These are phyloP conservation scores for Microcebus jonahi DNA, from an alignment of 2,113 vertebrate species.

Conservation along the genomic window DNA sequence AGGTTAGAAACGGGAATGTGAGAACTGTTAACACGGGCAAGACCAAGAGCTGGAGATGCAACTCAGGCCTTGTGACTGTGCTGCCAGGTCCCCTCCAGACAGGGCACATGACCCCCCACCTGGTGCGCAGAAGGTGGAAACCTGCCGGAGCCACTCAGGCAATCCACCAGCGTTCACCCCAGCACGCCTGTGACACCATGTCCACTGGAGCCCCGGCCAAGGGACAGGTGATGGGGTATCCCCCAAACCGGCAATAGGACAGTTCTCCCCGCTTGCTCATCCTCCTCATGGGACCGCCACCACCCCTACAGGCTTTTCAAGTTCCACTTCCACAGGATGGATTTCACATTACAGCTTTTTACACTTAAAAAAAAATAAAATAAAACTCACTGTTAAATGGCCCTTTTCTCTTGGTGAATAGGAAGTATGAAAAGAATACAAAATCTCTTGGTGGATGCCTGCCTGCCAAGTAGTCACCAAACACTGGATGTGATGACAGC, in stretches of 20 bases:
- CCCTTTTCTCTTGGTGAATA: slow-evolving; percentile 22
- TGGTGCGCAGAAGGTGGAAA: neutral
- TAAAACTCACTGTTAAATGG: slow-evolving; percentile 4
- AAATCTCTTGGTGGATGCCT: neutral
- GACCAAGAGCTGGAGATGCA: neutral
- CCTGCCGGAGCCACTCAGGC: rapidly evolving
- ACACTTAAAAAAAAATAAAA: neutral
- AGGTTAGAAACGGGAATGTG: neutral
- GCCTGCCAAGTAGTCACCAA: slow-evolving; percentile 63
- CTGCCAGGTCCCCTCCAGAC: neutral
- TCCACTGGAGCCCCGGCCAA: neutral
- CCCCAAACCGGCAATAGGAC: neutral
- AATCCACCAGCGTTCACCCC: no score
- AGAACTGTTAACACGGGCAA: neutral
- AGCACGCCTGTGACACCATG: neutral
- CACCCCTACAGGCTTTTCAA: neutral
- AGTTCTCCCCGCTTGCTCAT: neutral
- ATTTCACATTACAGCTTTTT: neutral
- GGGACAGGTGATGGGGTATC: rapidly evolving
- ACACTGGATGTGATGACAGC: slow-evolving; percentile 14
- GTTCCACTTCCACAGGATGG: neutral
- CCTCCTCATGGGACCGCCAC: neutral
- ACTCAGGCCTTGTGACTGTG: no score
- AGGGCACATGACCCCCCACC: rapidly evolving
- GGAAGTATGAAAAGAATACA: neutral